These are phyloP conservation scores for Alloscopus bannaensis DNA, from an alignment of 2,888 invertebrate genomes.

Conservation along the genomic window DNA sequence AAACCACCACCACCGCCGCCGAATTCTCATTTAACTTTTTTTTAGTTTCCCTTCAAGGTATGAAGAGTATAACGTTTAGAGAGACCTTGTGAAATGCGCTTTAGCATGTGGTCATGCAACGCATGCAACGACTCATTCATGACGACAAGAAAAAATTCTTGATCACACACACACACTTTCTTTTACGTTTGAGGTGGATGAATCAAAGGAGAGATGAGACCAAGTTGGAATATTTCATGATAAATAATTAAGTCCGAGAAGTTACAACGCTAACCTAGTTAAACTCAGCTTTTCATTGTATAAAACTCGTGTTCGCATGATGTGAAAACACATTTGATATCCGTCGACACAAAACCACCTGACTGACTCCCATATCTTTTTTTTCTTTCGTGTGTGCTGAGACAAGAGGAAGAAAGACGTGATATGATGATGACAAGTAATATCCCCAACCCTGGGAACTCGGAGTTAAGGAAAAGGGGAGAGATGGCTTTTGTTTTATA, in stretches of 20 bases:
- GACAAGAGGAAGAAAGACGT: conserved; percentile 46
- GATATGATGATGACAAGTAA: conserved; percentile 64
- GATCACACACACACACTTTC: conserved; percentile 28
- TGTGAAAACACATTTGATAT: conserved; percentile 27
- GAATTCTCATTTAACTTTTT: too few species aligned
- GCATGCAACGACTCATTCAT: conserved; percentile 60
- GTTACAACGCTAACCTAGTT: conserved; percentile 17
- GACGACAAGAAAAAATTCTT: conserved; percentile 37
- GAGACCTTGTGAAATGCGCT: conserved; percentile 8
- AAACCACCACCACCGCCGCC: too few species aligned
- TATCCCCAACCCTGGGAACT: conserved; percentile 62
- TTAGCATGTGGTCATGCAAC: conserved; percentile 16
- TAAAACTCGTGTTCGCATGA: too few species aligned
- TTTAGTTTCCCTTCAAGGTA: conserved; percentile 56
- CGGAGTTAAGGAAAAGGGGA: conserved; percentile 1
- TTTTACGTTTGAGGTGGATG: too few species aligned
- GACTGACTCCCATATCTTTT: conserved; percentile 52
- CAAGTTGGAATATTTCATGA: conserved; percentile 7
- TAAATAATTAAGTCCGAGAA: conserved; percentile 22
- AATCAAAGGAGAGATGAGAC: conserved; percentile 24
- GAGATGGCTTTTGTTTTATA: neutral
- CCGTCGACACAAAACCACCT: conserved; percentile 38
- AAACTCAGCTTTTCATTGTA: conserved; percentile 25
- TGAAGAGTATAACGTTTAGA: conserved; percentile 40
- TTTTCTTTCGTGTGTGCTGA: too few species aligned